Conservation (phyloP, 2,888 invertebrate species). For the Apocheima hispidaria region DNA sequence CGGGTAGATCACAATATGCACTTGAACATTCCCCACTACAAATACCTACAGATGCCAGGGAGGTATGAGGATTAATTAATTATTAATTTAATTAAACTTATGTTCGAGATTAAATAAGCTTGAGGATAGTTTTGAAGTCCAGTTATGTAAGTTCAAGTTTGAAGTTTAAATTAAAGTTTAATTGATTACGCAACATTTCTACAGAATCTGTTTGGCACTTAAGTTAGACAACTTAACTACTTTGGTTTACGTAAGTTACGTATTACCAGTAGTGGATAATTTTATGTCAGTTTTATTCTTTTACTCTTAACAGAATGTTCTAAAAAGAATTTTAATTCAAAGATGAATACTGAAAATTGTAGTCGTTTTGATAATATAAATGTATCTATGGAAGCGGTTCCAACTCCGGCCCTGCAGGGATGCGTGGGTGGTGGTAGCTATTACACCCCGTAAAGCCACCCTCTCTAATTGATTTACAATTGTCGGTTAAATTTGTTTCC, state of each 20-base stretch:
- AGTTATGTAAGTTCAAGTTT: background rate
- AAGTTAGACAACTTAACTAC: too few relatives aligned
- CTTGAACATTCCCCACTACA: conserved; percentile 78
- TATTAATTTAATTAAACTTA: conserved; percentile 32
- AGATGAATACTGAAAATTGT: background rate
- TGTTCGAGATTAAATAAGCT: conserved; percentile 11
- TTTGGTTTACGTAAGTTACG: background rate
- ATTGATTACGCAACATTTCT: conserved; percentile 4
- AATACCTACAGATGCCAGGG: conserved; percentile 75
- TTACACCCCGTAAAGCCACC: conserved; percentile 81
- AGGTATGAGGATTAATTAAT: conserved; percentile 66
- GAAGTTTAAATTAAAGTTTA: conserved; percentile 2
- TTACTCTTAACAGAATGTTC: background rate
- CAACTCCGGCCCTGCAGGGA: conserved; percentile 70
- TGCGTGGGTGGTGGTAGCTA: conserved; percentile 60
- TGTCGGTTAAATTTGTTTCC: conserved; percentile 86
- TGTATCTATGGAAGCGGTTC: conserved; percentile 30
- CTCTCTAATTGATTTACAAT: conserved; percentile 86
- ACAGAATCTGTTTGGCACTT: background rate
- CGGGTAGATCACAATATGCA: conserved; percentile 83
- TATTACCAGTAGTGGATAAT: background rate
- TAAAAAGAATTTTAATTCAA: background rate
- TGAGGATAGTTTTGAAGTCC: conserved; percentile 6
- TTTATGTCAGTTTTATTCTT: background rate
- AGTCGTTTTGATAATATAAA: conserved; percentile 18